phyloP scores from a whole-genome alignment of 2,113 vertebrate genomes.

The Nibea albiflora region DNA sequence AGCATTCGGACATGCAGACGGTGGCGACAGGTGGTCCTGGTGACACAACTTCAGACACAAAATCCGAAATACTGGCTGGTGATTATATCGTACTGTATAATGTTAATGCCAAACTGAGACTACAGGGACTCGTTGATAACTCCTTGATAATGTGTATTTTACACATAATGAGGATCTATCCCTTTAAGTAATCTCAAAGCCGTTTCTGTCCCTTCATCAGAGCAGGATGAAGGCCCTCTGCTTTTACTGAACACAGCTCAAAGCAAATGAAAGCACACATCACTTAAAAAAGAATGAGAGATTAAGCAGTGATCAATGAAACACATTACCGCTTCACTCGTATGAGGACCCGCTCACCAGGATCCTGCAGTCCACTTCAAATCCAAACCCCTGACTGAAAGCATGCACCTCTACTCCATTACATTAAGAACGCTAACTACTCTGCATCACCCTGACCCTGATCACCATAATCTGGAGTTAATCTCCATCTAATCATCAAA shows the following conservation, averaged over 20 bases:
- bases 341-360: not conserved
- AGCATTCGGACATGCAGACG: not conserved
- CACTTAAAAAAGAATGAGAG: conserved; percentile 14
- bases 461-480: conserved; percentile 3
- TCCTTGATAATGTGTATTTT: not conserved
- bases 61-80: not conserved
- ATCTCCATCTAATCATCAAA: conserved; percentile 22
- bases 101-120: not conserved
- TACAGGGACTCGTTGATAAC: too few relatives aligned
- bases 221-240: not conserved
- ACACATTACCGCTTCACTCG: conserved; percentile 1
- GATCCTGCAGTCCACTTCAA: not conserved
- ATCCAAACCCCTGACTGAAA: not conserved
- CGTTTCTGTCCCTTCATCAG: not conserved
- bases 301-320: conserved; percentile 37
- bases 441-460: not conserved
- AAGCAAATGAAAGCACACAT: not conserved
- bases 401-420: not conserved
- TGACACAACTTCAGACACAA: not conserved
- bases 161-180: not conserved
- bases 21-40: not conserved
- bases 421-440: not conserved
- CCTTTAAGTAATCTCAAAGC: not conserved
- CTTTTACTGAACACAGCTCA: conserved; percentile 1
- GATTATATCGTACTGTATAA: not conserved